These are phyloP conservation scores for Hirundo rustica DNA, from an alignment of 2,797 vertebrate species.

Conservation along the genomic window DNA sequence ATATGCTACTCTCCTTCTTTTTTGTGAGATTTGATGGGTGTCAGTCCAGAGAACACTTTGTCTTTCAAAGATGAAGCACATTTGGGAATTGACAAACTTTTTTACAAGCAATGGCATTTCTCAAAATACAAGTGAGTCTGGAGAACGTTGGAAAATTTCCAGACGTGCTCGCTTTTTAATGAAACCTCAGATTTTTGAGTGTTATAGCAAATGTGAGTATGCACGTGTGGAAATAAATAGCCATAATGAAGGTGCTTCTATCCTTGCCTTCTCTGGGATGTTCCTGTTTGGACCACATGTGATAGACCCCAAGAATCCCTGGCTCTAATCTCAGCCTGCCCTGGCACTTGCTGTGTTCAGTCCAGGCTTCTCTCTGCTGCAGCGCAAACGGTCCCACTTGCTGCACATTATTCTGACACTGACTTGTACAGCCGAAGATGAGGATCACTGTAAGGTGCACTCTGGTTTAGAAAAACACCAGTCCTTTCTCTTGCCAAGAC, in stretches of 20 bases:
- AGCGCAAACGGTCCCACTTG: neutral
- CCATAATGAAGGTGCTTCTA: neutral
- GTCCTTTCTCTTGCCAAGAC: neutral
- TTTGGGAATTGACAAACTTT: conserved; percentile 1
- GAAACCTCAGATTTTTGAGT: neutral
- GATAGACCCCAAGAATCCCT: neutral
- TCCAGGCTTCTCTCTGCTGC: neutral
- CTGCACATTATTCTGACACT: neutral
- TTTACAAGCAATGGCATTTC: neutral
- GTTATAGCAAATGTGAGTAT: neutral
- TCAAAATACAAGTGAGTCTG: neutral
- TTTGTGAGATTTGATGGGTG: neutral
- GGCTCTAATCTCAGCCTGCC: neutral
- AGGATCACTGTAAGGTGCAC: neutral
- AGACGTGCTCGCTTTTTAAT: neutral
- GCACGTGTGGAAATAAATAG: neutral
- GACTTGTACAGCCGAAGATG: neutral
- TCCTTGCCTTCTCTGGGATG: neutral
- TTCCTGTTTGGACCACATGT: neutral
- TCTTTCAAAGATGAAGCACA: neutral
- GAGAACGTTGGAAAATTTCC: neutral
- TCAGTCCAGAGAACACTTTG: neutral
- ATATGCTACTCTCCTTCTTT: neutral
- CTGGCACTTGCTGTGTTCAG: neutral
- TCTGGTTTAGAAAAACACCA: neutral